Percentiles rank a stretch among this genome's conserved stretches.
These are phyloP conservation scores for Pseudachorutes palmiensis DNA, from an alignment of 1,140 invertebrate genomes.

Conservation along the genomic window DNA sequence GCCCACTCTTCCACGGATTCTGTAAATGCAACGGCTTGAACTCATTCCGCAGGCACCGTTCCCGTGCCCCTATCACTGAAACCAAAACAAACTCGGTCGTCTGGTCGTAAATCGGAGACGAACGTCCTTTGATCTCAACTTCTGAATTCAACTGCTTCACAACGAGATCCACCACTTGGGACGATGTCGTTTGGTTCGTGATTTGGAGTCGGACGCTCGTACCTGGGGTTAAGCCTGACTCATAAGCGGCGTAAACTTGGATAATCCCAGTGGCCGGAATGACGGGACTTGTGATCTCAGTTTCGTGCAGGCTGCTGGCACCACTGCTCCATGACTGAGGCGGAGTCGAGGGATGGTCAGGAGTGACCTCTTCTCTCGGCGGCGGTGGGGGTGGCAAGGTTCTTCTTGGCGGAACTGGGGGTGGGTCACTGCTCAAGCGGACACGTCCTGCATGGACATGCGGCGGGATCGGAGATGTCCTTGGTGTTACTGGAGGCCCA, in stretches of 20 bases:
- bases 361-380: neutral
- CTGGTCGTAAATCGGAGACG: conserved; percentile 36
- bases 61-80: conserved; percentile 82
- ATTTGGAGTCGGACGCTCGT: conserved; percentile 89
- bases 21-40: conserved; percentile 84
- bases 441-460: neutral
- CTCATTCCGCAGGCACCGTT: conserved; percentile 83
- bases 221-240: conserved; percentile 80
- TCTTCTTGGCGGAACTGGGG: conserved; percentile 20
- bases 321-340: neutral
- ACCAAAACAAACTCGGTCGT: conserved; percentile 78
- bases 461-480: neutral
- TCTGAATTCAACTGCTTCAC: conserved; percentile 26
- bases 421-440: conserved; percentile 3
- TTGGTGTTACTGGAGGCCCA: neutral
- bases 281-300: neutral
- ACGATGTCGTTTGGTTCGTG: conserved; percentile 75
- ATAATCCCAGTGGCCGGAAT: conserved; percentile 6
- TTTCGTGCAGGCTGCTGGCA: neutral
- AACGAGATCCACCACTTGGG: conserved; percentile 57
- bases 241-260: conserved; percentile 86
- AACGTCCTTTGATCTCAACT: conserved; percentile 16
- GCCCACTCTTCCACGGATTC: conserved; percentile 88
- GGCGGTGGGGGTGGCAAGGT: conserved; percentile 20
- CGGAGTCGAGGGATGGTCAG: neutral